Evolutionary conservation across 2,888 invertebrate genomes (phyloP).

Genomic region (Stictocephala bisonia): DNA sequence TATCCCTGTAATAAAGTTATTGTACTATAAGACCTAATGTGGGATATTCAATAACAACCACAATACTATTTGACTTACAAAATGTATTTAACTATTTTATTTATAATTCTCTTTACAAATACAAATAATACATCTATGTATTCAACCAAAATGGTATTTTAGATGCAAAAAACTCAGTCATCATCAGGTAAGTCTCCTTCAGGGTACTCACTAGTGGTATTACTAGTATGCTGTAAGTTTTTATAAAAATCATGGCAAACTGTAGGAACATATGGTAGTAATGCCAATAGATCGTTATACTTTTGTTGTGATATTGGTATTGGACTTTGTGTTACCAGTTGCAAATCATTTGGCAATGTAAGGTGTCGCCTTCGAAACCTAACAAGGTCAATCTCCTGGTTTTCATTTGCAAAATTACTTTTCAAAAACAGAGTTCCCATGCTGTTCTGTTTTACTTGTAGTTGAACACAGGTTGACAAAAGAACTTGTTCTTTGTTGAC

Average conservation of each 20-base stretch:
- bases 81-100: too few relatives aligned
- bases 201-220: not conserved
- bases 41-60: too few relatives aligned
- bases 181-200: not conserved
- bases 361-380: not conserved
- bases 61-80: too few relatives aligned
- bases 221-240: too few relatives aligned
- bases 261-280: conserved; percentile 8
- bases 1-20: too few relatives aligned
- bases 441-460: not conserved
- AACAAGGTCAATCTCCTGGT: not conserved
- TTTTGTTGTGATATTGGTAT: conserved; percentile 7
- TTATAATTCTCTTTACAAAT: too few relatives aligned
- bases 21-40: too few relatives aligned
- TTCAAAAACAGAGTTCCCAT: conserved; percentile 8
- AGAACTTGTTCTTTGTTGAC: not conserved
- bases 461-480: not conserved
- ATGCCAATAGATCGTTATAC: conserved; percentile 3
- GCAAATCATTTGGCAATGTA: not conserved
- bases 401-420: not conserved
- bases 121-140: too few relatives aligned
- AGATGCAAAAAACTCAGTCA: too few relatives aligned
- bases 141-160: too few relatives aligned
- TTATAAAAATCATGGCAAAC: conserved; percentile 18
- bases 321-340: not conserved